phyloP scores from a whole-genome alignment of 1,140 invertebrate genomes.

The Philopotamus ludificatus region DNA sequence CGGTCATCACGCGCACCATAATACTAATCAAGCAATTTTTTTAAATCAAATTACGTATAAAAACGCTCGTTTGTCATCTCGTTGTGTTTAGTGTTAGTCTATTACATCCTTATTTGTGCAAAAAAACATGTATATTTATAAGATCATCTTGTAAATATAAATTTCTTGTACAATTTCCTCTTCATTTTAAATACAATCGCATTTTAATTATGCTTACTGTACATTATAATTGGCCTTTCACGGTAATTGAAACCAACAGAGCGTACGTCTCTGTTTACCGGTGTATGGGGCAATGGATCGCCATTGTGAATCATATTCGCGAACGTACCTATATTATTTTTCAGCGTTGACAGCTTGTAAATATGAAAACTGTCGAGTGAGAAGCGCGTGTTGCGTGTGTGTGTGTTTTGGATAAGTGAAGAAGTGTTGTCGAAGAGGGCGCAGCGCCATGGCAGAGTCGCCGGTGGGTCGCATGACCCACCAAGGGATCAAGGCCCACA shows the following conservation, averaged over 20 bases:
- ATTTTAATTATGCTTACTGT: conserved; percentile 10
- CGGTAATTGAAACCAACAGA: background rate
- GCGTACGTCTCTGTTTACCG: background rate
- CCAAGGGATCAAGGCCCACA: conserved; percentile 50
- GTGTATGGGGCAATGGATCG: background rate
- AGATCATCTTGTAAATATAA: too few relatives aligned
- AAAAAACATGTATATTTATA: too few relatives aligned
- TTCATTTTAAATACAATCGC: conserved; percentile 7
- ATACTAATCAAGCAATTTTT: too few relatives aligned
- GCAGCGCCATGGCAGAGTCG: conserved; percentile 24
- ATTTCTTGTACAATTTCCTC: background rate
- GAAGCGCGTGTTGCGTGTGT: background rate
- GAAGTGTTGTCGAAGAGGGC: background rate
- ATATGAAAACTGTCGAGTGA: background rate
- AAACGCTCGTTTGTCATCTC: too few relatives aligned
- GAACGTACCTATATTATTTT: background rate
- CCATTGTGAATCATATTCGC: conserved; percentile 1
- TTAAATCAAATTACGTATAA: too few relatives aligned
- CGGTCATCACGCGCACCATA: too few relatives aligned
- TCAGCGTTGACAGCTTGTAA: background rate
- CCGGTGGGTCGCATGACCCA: conserved; percentile 47
- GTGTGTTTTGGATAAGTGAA: background rate
- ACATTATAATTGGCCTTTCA: conserved; percentile 18
- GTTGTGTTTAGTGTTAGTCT: too few relatives aligned
- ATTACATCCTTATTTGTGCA: too few relatives aligned